phyloP scores from a whole-genome alignment of 2,888 invertebrate species.

The Gisinianus flammeolus region DNA sequence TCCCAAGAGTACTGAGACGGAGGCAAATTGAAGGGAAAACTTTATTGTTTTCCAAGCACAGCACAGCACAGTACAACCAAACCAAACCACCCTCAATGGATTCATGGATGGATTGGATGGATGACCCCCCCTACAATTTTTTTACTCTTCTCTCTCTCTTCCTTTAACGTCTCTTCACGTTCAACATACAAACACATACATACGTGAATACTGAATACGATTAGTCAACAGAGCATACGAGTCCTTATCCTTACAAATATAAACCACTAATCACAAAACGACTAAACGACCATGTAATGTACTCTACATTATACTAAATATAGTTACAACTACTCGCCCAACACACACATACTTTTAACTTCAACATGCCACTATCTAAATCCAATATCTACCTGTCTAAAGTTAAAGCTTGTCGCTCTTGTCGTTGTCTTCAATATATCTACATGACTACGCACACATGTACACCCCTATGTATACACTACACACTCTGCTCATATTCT shows the following conservation, averaged over 20 bases:
- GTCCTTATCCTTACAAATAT: constrained; percentile 18
- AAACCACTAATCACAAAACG: background rate
- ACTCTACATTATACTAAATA: background rate
- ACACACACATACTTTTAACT: constrained; percentile 21
- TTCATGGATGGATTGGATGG: constrained; percentile 14
- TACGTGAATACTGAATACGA: constrained; percentile 15
- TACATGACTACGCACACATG: background rate
- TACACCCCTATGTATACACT: constrained; percentile 6
- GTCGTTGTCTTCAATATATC: background rate
- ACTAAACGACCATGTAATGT: constrained; percentile 15
- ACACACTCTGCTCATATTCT: background rate
- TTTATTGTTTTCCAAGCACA: constrained; percentile 53
- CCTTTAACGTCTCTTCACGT: constrained; percentile 14
- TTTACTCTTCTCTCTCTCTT: constrained; percentile 14
- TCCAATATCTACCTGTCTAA: constrained; percentile 32
- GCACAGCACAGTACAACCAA: constrained; percentile 46
- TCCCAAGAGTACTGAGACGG: constrained; percentile 51
- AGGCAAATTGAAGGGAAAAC: constrained; percentile 50
- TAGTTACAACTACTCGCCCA: background rate
- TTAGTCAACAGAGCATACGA: background rate
- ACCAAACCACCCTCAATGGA: constrained; percentile 44
- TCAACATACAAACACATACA: constrained; percentile 28
- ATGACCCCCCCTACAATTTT: constrained; percentile 29
- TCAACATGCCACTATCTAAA: constrained; percentile 26
- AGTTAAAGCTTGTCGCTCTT: no score